A percentile compares a stretch with the other conserved stretches of the same genome.
Evolutionary conservation across 1,140 invertebrate genomes (phyloP).

Genomic region (Diabrotica virgifera): DNA sequence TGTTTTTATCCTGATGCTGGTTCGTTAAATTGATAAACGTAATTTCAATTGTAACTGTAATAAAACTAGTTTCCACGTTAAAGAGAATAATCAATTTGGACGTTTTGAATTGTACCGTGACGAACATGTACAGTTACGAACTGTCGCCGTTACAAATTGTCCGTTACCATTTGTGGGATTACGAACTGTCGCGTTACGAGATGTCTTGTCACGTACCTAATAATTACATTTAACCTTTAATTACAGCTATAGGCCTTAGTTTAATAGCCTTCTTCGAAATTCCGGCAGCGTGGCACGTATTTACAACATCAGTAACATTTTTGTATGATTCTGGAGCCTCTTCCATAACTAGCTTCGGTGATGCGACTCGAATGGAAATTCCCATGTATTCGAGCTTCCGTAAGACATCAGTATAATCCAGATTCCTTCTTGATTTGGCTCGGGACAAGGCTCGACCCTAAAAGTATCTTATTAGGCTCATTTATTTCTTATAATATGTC

Average conservation of each 20-base stretch:
- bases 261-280: constrained; percentile 98
- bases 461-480: constrained; percentile 18
- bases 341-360: constrained; percentile 99
- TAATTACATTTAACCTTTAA: constrained; percentile 78
- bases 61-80: too few relatives aligned
- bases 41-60: too few relatives aligned
- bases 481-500: not conserved
- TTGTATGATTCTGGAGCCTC: constrained; percentile 99
- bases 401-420: constrained; percentile 92
- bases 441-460: constrained; percentile 94
- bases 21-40: too few relatives aligned
- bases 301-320: constrained; percentile 98
- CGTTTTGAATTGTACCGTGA: too few relatives aligned
- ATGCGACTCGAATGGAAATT: constrained; percentile 98
- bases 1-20: too few relatives aligned
- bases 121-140: too few relatives aligned
- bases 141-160: too few relatives aligned
- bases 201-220: too few relatives aligned
- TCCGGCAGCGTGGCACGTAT: constrained; percentile 96
- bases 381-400: constrained; percentile 82
- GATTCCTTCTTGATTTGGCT: constrained; percentile 93
- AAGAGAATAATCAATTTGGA: too few relatives aligned
- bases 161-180: too few relatives aligned
- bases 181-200: too few relatives aligned
- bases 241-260: constrained; percentile 96